These are phyloP conservation scores for Chlorodrepanis virens DNA, from an alignment of 2,113 vertebrate species.

Conservation along the genomic window DNA sequence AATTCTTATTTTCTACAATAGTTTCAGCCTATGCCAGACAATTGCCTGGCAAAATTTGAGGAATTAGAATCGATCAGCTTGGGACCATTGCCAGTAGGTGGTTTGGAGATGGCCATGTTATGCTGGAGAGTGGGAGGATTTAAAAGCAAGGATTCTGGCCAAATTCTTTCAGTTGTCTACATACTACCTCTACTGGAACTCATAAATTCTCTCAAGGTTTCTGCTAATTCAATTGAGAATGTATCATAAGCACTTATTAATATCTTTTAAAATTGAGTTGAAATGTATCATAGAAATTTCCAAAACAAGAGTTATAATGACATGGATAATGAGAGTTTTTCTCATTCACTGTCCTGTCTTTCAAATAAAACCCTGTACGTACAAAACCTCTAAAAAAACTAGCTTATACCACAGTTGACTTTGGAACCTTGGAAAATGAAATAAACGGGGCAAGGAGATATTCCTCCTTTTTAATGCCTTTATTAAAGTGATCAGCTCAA, in stretches of 20 bases:
- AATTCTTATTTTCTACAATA: background rate
- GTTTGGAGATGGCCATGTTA: rapidly evolving
- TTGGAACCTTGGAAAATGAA: background rate
- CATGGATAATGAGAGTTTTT: background rate
- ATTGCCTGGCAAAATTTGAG: background rate
- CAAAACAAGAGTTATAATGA: background rate
- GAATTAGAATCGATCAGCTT: background rate
- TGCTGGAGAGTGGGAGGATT: background rate
- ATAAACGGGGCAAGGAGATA: no score
- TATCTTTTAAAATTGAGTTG: background rate
- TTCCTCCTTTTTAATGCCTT: no score
- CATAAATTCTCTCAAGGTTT: background rate
- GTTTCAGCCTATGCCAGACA: background rate
- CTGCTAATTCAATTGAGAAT: background rate
- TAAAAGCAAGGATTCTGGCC: background rate
- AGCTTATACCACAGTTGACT: background rate
- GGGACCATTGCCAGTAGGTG: background rate
- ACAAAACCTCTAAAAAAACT: background rate
- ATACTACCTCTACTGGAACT: background rate
- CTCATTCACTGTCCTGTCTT: background rate
- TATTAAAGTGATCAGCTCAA: no score
- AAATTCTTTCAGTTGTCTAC: background rate
- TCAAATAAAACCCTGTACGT: background rate
- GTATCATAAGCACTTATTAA: background rate
- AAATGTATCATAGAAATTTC: background rate